Conservation (phyloP, 2,113 vertebrate genomes). For the Axis porcinus region DNA sequence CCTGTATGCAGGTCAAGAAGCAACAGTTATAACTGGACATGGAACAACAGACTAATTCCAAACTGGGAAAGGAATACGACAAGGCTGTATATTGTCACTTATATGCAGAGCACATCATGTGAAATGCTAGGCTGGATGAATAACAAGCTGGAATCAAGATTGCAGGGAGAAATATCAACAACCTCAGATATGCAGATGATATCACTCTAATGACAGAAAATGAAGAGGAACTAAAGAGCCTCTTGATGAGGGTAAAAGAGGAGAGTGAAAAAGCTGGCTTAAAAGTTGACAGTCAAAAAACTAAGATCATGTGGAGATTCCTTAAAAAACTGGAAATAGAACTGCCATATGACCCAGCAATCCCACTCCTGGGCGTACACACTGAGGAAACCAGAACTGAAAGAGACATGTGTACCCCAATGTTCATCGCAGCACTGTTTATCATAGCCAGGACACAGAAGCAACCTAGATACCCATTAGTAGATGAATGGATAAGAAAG, state of each 20-base stretch:
- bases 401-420: no score
- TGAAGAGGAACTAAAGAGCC: not conserved
- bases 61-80: not conserved
- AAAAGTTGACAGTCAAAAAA: not conserved
- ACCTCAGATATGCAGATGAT: not conserved
- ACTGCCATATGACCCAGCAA: no score
- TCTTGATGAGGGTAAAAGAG: not conserved
- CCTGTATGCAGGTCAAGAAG: not conserved
- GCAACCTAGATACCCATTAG: no score
- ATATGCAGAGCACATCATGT: not conserved
- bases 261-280: not conserved
- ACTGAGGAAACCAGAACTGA: no score
- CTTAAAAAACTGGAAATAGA: no score
- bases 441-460: no score
- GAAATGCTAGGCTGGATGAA: not conserved
- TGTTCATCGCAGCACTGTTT: no score
- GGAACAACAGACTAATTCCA: not conserved
- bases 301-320: not conserved
- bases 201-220: not conserved
- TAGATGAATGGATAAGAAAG: no score
- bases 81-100: not conserved
- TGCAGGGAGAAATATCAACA: not conserved
- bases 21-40: not conserved
- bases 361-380: no score
- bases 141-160: not conserved